These are phyloP conservation scores for Antechinus stuartii DNA, from an alignment of 2,113 vertebrate species.

Conservation along the genomic window DNA sequence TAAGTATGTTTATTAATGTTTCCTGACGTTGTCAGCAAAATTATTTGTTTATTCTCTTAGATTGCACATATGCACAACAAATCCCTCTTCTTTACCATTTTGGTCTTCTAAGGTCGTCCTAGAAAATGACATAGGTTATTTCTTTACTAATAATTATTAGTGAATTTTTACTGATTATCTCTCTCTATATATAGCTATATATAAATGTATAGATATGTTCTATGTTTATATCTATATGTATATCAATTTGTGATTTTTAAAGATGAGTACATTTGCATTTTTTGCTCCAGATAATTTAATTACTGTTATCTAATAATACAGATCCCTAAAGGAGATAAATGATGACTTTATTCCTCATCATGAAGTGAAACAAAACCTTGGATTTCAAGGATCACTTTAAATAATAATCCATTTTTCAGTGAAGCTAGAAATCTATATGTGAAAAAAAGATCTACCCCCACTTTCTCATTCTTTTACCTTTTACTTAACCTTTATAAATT, in stretches of 20 bases:
- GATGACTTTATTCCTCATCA: background rate
- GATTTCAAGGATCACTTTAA: background rate
- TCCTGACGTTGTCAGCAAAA: background rate
- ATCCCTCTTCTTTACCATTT: background rate
- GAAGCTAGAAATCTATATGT: fast-evolving
- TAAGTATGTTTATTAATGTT: background rate
- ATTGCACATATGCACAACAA: background rate
- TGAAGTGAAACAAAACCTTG: background rate
- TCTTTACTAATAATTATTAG: background rate
- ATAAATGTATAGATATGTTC: too few species aligned
- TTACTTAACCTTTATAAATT: background rate
- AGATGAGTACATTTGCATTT: background rate
- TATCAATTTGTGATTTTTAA: background rate
- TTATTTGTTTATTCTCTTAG: background rate
- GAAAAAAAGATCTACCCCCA: background rate
- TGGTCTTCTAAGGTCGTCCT: background rate
- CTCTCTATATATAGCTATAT: background rate
- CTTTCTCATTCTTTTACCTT: background rate
- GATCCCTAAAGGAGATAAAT: background rate
- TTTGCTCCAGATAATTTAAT: background rate
- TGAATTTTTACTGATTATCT: background rate
- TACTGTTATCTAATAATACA: background rate
- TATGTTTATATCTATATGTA: background rate
- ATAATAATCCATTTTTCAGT: background rate
- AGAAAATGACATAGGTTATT: background rate